Percentiles rank a stretch among this genome's conserved stretches.
Conservation (phyloP, 2,797 vertebrate species). For the Ciconia nigra region DNA sequence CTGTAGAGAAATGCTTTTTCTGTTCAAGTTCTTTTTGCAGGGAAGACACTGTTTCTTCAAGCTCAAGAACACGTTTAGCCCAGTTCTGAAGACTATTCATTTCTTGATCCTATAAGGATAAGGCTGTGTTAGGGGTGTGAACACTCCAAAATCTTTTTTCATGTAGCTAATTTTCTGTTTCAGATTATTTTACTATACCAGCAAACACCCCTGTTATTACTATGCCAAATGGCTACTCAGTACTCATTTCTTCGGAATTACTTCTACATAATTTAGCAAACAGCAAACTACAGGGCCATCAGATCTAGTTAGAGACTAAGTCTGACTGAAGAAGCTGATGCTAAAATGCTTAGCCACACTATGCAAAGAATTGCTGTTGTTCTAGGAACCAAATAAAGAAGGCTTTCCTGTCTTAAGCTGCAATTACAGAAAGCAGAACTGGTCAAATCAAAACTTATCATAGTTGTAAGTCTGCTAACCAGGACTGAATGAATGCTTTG, state of each 20-base stretch:
- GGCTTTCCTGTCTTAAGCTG: neutral
- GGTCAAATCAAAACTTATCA: neutral
- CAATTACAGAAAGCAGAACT: neutral
- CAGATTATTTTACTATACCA: neutral
- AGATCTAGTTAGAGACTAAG: neutral
- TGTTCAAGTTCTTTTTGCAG: conserved; percentile 74
- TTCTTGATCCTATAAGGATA: conserved; percentile 72
- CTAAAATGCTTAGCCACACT: neutral
- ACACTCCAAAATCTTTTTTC: neutral
- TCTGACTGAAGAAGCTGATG: neutral
- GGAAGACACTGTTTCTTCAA: conserved; percentile 72
- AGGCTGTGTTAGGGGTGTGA: neutral
- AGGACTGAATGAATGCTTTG: neutral
- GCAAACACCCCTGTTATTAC: neutral
- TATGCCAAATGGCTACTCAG: neutral
- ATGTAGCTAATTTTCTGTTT: neutral
- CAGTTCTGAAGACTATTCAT: conserved; percentile 57
- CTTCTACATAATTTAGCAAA: neutral
- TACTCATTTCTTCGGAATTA: neutral
- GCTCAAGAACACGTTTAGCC: conserved; percentile 69
- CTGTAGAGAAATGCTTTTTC: conserved; percentile 38
- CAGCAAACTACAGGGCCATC: neutral
- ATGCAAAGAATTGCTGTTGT: neutral
- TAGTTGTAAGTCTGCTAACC: neutral
- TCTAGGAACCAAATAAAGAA: neutral